Base-by-base conservation (phyloP, 2,888 invertebrate species). In the Notodonta ziczac region DNA sequence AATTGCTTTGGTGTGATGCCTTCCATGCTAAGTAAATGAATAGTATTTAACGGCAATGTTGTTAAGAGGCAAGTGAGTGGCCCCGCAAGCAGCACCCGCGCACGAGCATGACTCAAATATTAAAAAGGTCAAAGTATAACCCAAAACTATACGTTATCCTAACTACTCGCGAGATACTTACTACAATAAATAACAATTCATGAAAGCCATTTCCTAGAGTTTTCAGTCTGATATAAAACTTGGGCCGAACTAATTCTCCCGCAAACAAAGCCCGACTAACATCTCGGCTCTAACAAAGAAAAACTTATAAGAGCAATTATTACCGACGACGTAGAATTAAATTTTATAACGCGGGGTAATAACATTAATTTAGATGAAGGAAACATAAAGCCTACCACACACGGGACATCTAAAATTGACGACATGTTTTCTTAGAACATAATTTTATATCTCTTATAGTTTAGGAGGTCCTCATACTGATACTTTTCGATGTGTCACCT, bases 221-320 rank as follows among this genome's bases (percentile, higher is more conserved):
- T 52, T 32, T 52, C 32, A 52, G 32, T 52, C 24, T 32, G 6
- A 52, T 32, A 52, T 52, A 50, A n/a, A 16, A 24, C 52, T 32
- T 32, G 24, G 16, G 16, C 7, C 52, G 54, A 54, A 39, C 58
- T 50, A 53, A 64, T 57, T 58, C 50, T 46, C 8, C 12, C 35
- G n/a, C 50, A 51, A 58, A 52, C 62, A 64, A 58, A 63, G 57
- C 54, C 39, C n/a, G 68, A 57, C 40, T 67, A 58, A 57, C 58
- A 63, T 62, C 65, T 53, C 65, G 61, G 58, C 69, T 71, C 70
- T 67, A 74, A 70, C 73, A 67, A 63, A 73, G 66, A 71, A 72
- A 72, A 78, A 76, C 67, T 74, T 69, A 68, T 69, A 52, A 58
- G 57, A 69, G 66, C 75, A 70, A 79, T 77, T 67, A 78, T 74